phyloP scores from a whole-genome alignment of 2,797 vertebrate species.

The Stomatorhinus walkeri region DNA sequence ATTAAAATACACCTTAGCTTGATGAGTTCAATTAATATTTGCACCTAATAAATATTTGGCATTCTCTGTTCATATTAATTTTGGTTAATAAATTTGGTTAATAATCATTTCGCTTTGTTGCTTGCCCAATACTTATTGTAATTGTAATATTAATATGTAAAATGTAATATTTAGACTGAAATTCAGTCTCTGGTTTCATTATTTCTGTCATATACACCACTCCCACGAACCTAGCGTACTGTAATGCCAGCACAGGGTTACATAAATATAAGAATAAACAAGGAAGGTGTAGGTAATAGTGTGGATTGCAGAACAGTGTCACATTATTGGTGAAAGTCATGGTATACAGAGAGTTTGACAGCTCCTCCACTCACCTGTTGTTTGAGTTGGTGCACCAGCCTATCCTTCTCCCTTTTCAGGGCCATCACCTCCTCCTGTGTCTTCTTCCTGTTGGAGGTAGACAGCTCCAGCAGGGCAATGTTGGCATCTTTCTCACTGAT shows the following conservation, averaged over 20 bases:
- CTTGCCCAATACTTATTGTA: not conserved
- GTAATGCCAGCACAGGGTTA: not conserved
- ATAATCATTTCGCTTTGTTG: not conserved
- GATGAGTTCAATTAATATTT: not conserved
- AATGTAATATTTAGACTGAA: not conserved
- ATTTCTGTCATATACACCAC: not conserved
- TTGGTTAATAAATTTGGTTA: not conserved
- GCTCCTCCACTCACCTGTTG: constrained; percentile 75
- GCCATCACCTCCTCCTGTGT: constrained; percentile 94
- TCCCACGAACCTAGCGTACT: not conserved
- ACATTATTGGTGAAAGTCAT: not conserved
- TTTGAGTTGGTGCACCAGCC: constrained; percentile 94
- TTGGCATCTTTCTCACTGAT: constrained; percentile 99
- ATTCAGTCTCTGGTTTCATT: not conserved
- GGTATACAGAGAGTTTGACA: not conserved
- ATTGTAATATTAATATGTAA: not conserved
- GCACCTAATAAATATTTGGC: not conserved
- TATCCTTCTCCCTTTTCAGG: constrained; percentile 92
- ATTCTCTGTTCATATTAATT: not conserved
- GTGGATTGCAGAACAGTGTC: not conserved
- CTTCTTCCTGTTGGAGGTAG: constrained; percentile 97
- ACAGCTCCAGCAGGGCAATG: constrained; percentile 94
- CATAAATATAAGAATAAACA: not conserved
- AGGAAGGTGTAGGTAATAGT: not conserved
- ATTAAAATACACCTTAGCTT: not conserved